These are phyloP conservation scores for Oasisia sp. DNA, from an alignment of 2,888 invertebrate genomes.

Conservation along the genomic window DNA sequence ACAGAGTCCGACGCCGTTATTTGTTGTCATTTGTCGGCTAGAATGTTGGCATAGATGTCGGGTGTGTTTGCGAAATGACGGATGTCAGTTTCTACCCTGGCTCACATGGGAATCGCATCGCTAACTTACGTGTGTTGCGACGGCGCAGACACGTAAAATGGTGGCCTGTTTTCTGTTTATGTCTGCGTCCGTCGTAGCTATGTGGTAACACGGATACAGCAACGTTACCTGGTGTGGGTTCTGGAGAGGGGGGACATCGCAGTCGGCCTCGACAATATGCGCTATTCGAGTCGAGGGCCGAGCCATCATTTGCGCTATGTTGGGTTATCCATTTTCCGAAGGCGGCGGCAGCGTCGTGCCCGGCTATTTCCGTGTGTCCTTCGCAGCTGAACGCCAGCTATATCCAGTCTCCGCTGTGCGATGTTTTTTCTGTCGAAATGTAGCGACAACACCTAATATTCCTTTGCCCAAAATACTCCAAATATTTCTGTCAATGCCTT, in stretches of 20 bases:
- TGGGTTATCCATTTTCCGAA: conserved; percentile 17
- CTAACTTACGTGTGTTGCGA: background rate
- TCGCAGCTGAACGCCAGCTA: background rate
- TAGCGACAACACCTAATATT: conserved; percentile 13
- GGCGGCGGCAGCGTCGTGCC: background rate
- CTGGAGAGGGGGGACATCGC: conserved; percentile 13
- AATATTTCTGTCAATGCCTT: conserved; percentile 17
- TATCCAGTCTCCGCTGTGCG: background rate
- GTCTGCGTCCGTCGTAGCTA: background rate
- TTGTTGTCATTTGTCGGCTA: background rate
- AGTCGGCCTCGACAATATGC: conserved; percentile 13
- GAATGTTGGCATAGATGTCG: conserved; percentile 6
- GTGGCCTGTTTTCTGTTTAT: background rate
- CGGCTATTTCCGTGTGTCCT: conserved; percentile 13
- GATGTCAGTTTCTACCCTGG: background rate
- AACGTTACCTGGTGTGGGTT: conserved; percentile 6
- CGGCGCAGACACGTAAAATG: conserved; percentile 12
- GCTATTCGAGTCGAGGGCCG: conserved; percentile 11
- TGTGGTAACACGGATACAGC: background rate
- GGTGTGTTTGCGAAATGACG: background rate
- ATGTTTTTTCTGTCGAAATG: conserved; percentile 7
- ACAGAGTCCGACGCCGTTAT: background rate
- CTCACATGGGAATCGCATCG: conserved; percentile 11
- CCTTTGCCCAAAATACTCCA: conserved; percentile 17
- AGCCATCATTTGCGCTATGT: conserved; percentile 17